Evolutionary conservation across 2,888 invertebrate genomes (phyloP).

Genomic region (Dioctria rufipes): DNA sequence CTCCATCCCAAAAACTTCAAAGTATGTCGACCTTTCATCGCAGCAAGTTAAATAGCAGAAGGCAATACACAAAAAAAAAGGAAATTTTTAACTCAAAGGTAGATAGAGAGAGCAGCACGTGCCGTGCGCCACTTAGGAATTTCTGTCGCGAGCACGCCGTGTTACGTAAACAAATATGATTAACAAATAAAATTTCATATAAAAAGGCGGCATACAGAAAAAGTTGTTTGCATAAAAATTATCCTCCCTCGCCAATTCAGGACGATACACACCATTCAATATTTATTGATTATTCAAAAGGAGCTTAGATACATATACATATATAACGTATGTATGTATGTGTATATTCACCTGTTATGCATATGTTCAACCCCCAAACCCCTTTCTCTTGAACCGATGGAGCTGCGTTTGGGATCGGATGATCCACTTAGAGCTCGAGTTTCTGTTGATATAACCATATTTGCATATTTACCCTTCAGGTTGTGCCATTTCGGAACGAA

Average conservation of each 20-base stretch:
- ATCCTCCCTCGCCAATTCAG: not conserved
- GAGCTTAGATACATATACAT: conserved; percentile 29
- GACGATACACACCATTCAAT: conserved; percentile 45
- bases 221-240: conserved; percentile 53
- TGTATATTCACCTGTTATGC: not conserved
- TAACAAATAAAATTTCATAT: conserved; percentile 47
- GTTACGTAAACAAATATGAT: conserved; percentile 42
- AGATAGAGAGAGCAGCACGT: conserved; percentile 21
- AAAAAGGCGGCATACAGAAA: conserved; percentile 29
- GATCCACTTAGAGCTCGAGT: conserved; percentile 49
- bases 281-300: conserved; percentile 53
- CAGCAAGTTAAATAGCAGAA: not conserved
- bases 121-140: conserved; percentile 6
- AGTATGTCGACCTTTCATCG: conserved; percentile 20
- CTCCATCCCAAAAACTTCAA: conserved; percentile 6
- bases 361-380: not conserved
- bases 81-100: not conserved
- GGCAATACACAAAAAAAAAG: conserved; percentile 14
- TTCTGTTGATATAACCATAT: conserved; percentile 47
- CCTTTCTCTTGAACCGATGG: too few relatives aligned
- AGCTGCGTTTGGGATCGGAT: not conserved
- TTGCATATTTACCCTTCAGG: conserved; percentile 52
- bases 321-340: not conserved
- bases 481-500: conserved; percentile 40
- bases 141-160: conserved; percentile 29